Percentiles rank a stretch among this genome's conserved stretches.
These are phyloP conservation scores for Bombycilla garrulus DNA, from an alignment of 2,113 vertebrate genomes.

Conservation along the genomic window DNA sequence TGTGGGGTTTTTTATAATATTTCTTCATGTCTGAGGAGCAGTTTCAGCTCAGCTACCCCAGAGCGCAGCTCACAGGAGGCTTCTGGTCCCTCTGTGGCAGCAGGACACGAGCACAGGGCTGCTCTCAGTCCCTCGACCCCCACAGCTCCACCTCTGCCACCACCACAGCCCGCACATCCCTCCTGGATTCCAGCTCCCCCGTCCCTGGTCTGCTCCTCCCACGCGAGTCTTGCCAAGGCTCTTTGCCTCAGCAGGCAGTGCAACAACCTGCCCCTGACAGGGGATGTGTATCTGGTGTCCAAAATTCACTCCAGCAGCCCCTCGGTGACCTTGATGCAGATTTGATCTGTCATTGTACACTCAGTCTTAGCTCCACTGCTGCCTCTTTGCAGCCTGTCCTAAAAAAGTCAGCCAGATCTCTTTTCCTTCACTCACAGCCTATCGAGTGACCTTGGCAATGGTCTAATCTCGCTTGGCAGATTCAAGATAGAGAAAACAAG, in stretches of 20 bases:
- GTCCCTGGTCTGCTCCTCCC: background rate
- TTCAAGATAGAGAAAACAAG: conserved; percentile 80
- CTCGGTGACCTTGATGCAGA: conserved; percentile 58
- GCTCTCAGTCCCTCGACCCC: background rate
- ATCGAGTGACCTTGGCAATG: conserved; percentile 76
- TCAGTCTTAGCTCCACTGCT: background rate
- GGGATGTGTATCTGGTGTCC: background rate
- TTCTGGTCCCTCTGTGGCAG: accelerated
- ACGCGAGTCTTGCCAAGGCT: accelerated
- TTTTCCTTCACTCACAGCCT: conserved; percentile 49
- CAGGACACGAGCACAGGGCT: background rate
- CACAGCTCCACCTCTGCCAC: background rate
- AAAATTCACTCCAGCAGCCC: background rate
- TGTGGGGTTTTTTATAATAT: background rate
- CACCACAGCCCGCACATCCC: accelerated
- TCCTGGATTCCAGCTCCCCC: background rate
- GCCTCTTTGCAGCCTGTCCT: conserved; percentile 46
- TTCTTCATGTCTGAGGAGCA: background rate
- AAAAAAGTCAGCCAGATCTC: conserved; percentile 53
- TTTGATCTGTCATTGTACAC: conserved; percentile 34
- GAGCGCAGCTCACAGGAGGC: too few relatives aligned
- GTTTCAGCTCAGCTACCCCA: accelerated
- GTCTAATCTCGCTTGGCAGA: conserved; percentile 77
- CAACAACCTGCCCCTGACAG: background rate
- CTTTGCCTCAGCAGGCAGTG: background rate